Conservation (phyloP, 2,888 invertebrate species). For the Hyles lineata region DNA sequence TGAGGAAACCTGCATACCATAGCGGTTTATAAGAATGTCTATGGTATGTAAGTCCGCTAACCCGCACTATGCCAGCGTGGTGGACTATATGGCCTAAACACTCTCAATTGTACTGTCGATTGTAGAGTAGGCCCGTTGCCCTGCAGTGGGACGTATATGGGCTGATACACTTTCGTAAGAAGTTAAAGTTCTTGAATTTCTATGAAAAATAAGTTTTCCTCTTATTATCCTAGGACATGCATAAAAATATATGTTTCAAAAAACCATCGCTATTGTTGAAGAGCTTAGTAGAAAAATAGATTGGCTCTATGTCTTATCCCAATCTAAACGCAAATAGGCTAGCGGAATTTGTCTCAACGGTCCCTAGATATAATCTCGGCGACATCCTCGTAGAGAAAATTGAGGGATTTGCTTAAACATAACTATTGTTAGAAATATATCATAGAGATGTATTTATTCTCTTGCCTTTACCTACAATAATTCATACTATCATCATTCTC, state of each 20-base stretch:
- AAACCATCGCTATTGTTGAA: neutral
- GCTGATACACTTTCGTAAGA: too few relatives aligned
- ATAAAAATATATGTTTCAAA: neutral
- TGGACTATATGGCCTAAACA: too few relatives aligned
- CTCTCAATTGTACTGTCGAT: too few relatives aligned
- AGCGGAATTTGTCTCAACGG: neutral
- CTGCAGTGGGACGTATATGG: too few relatives aligned
- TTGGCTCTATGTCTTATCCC: neutral
- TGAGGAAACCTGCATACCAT: too few relatives aligned
- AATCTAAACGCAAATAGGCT: slow-evolving; percentile 24
- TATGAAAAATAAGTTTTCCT: neutral
- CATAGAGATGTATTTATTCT: neutral
- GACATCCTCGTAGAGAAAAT: neutral
- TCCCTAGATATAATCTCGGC: slow-evolving; percentile 17
- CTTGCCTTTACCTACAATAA: too few relatives aligned
- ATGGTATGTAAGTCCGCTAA: too few relatives aligned
- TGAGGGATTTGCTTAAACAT: neutral
- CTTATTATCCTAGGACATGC: neutral
- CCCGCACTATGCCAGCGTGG: too few relatives aligned
- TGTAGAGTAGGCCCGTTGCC: too few relatives aligned
- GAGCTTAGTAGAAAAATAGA: neutral
- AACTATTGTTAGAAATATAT: neutral
- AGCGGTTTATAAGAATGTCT: too few relatives aligned
- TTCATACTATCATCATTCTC: too few relatives aligned
- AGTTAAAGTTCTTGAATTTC: too few relatives aligned